A percentile compares a stretch with the other conserved stretches of the same genome.
phyloP scores from a whole-genome alignment of 2,888 invertebrate species.

The Napeogenes inachia region DNA sequence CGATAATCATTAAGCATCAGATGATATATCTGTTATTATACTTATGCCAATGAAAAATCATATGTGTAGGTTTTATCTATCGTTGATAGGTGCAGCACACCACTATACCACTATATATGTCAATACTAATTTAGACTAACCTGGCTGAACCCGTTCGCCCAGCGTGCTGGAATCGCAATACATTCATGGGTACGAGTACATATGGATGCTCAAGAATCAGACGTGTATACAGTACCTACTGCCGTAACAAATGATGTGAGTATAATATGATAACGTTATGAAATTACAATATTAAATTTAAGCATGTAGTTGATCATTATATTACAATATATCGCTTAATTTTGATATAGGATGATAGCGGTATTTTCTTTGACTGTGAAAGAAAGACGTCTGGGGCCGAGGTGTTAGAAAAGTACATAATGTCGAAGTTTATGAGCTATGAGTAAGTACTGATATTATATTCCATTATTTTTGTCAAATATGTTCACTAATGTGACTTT shows the following conservation, averaged over 20 bases:
- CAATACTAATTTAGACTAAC: conserved; percentile 43
- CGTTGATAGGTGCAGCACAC: too few relatives aligned
- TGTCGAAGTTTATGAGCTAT: conserved; percentile 53
- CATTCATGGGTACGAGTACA: conserved; percentile 61
- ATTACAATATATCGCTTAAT: not conserved
- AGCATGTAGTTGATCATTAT: too few relatives aligned
- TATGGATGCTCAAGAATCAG: conserved; percentile 41
- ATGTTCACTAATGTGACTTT: too few relatives aligned
- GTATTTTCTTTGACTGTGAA: conserved; percentile 62
- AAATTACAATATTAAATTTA: too few relatives aligned
- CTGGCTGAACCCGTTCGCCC: conserved; percentile 60
- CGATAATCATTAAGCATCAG: too few relatives aligned
- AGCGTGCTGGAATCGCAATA: conserved; percentile 63
- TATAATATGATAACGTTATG: not conserved
- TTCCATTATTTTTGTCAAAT: too few relatives aligned
- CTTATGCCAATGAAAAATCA: too few relatives aligned
- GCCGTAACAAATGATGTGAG: conserved; percentile 42
- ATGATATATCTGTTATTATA: too few relatives aligned
- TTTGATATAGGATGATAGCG: conserved; percentile 35
- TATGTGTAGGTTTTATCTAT: too few relatives aligned
- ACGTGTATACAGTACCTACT: conserved; percentile 46
- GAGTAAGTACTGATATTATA: conserved; percentile 45
- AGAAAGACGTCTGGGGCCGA: conserved; percentile 55
- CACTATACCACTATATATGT: not conserved
- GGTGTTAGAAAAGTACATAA: conserved; percentile 54